Conservation (phyloP, 2,113 vertebrate genomes). For the Miniopterus natalensis region DNA sequence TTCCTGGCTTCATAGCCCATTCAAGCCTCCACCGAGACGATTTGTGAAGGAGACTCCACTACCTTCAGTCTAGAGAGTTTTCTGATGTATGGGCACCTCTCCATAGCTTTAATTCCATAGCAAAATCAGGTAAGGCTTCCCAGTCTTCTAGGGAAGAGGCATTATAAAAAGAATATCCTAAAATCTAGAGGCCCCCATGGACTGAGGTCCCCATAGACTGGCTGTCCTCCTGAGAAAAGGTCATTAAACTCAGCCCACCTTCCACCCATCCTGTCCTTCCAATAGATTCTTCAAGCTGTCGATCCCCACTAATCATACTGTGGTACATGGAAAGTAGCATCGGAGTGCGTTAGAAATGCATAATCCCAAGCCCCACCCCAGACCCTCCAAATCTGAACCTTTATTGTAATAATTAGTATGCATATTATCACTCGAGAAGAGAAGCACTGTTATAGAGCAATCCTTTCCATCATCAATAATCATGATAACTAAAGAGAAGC, state of each 20-base stretch:
- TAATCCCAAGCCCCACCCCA: neutral
- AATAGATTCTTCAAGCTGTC: neutral
- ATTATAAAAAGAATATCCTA: slow-evolving; percentile 13
- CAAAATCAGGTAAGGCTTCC: neutral
- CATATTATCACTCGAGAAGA: neutral
- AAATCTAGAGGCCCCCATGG: neutral
- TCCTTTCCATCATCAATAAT: neutral
- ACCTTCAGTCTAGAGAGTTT: neutral
- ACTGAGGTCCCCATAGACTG: neutral
- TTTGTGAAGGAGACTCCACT: neutral
- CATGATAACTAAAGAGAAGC: neutral
- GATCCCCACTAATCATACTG: neutral
- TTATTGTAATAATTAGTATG: neutral
- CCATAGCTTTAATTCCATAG: neutral
- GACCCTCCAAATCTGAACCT: neutral
- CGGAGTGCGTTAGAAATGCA: neutral
- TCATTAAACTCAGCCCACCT: neutral
- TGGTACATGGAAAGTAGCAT: neutral
- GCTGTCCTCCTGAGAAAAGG: neutral
- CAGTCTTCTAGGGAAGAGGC: neutral
- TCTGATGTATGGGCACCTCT: neutral
- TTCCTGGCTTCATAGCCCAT: neutral
- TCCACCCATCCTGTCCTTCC: neutral
- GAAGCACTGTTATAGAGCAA: neutral
- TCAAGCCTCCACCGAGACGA: neutral